phyloP scores from a whole-genome alignment of 1,140 invertebrate genomes.

The Calliphora vicina region DNA sequence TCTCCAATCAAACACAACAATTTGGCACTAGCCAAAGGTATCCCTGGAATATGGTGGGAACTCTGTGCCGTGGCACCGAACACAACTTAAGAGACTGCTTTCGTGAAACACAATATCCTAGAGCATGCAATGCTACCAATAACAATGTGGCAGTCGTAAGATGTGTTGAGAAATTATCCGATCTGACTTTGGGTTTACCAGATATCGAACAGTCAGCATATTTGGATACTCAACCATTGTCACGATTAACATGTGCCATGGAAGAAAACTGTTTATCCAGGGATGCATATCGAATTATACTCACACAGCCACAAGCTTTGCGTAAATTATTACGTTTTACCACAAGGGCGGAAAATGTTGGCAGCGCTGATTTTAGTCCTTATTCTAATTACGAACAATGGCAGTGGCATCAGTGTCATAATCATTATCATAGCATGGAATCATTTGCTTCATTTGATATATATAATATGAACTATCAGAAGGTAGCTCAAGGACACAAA shows the following conservation, averaged over 20 bases:
- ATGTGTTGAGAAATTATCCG: constrained; percentile 77
- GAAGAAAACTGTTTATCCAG: constrained; percentile 92
- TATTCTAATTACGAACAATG: constrained; percentile 88
- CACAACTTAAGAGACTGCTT: constrained; percentile 73
- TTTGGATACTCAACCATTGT: constrained; percentile 85
- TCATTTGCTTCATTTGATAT: constrained; percentile 96
- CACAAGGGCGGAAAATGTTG: constrained; percentile 86
- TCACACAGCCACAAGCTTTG: constrained; percentile 45
- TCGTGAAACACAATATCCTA: constrained; percentile 65
- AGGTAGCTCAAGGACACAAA: constrained; percentile 94
- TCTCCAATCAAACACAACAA: constrained; percentile 75
- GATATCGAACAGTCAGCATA: constrained; percentile 83
- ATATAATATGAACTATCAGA: constrained; percentile 73
- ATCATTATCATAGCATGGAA: constrained; percentile 98
- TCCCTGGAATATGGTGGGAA: constrained; percentile 72
- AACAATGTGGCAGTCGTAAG: constrained; percentile 78
- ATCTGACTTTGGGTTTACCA: constrained; percentile 81
- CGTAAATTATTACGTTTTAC: constrained; percentile 54
- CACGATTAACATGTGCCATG: constrained; percentile 91
- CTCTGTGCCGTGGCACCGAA: constrained; percentile 81
- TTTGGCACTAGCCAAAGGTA: constrained; percentile 70
- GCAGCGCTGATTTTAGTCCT: constrained; percentile 89
- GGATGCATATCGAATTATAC: constrained; percentile 79
- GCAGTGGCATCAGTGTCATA: constrained; percentile 97
- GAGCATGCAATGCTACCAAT: constrained; percentile 63